Percentiles rank a stretch among this genome's conserved stretches.
These are phyloP conservation scores for Malaclemys terrapin DNA, from an alignment of 2,113 vertebrate genomes.

Conservation along the genomic window DNA sequence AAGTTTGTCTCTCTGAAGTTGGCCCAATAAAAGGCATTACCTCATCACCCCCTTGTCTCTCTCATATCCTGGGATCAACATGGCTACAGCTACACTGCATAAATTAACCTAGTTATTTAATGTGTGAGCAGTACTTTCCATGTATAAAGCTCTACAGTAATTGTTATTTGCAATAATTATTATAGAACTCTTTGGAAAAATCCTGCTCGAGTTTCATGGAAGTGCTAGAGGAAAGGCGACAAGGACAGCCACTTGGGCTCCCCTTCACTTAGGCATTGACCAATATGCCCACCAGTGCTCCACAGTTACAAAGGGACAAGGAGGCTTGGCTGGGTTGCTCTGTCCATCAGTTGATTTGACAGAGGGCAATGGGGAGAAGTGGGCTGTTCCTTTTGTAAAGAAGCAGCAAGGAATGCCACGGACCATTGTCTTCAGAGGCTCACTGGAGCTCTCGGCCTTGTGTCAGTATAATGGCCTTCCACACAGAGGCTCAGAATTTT, in stretches of 20 bases:
- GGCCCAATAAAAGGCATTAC: not conserved
- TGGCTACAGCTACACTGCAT: not conserved
- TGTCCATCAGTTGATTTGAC: not conserved
- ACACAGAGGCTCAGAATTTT: not conserved
- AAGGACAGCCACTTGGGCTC: not conserved
- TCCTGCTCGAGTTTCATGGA: not conserved
- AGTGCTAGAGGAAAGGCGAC: not conserved
- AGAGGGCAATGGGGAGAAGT: not conserved
- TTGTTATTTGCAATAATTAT: not conserved
- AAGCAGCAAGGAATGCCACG: not conserved
- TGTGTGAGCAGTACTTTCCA: not conserved
- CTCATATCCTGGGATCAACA: not conserved
- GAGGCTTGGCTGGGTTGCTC: not conserved
- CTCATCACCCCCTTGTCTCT: not conserved
- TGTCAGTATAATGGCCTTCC: not conserved
- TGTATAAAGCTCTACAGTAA: not conserved
- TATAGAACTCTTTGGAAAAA: constrained; percentile 6
- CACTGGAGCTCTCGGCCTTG: not conserved
- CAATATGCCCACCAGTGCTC: not conserved
- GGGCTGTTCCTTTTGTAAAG: not conserved
- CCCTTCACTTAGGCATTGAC: not conserved
- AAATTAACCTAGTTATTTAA: not conserved
- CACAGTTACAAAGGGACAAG: not conserved
- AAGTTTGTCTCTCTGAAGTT: not conserved
- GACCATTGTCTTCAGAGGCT: not conserved